Base-by-base conservation (phyloP, 2,113 vertebrate species). In the Salvelinus namaycush region DNA sequence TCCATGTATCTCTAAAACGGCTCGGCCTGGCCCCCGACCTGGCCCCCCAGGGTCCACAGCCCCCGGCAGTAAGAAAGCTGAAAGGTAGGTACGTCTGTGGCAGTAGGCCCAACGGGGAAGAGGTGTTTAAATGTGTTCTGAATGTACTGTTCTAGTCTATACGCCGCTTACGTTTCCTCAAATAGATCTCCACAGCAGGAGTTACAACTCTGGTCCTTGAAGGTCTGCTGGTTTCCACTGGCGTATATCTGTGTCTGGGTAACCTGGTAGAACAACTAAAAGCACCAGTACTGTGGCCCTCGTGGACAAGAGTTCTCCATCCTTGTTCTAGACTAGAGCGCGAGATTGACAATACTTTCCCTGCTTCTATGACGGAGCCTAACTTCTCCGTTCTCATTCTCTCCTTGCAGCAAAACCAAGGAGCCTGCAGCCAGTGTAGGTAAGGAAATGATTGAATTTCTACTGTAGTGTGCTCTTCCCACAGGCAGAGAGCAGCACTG, bases 351-450 rank as follows among this genome's bases (percentile, higher is more conserved):
- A 44, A 44, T 11, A 12, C 39, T 54, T 18, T 14, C 6, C n/a
- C 59, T 62, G 59, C 59, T 62, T 62, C 8, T 24, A n/a, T 62
- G 59, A 62, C 3, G n/a, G 59, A 5, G 7, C 18, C 39, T 51
- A 13, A 49, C 34, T 44, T 7, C 13, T 44, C 34, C 31, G 7
- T 39, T 39, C 71, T 73, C 71, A 64, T 34, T 59, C 75, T 81
- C n/a, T 48, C 70, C 31, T 16, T 27, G 49, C 85, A 84, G 71
- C 72, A 91, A 87, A 81, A 75, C 89, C 34, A 92, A 89, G 77
- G 91, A 93, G 70, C 75, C 76, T 16, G 76, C 78, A n/a, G 79
- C 65, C 0, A 80, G 26, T 68, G 83, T 70, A 75, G 92, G 92
- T 93, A 72, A 90, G 90, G 79, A n/a, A 76, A 27, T 22, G 1